Evolutionary conservation across 2,797 vertebrate species (phyloP), one percentile per base, ranked within the genome.

Genomic region (Pipistrellus nathusii): DNA sequence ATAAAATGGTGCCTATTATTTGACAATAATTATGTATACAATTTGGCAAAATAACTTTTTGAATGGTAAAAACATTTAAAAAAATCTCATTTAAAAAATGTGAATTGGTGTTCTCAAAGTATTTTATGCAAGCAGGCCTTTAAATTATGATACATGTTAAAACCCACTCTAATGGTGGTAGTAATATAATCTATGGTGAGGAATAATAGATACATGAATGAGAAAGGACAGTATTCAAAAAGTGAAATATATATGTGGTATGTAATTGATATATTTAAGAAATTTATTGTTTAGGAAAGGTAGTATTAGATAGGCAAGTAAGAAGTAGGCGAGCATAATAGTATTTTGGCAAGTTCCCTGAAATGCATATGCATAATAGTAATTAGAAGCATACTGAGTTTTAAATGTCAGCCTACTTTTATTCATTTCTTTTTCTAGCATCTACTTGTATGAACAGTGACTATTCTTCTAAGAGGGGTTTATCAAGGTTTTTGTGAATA

Each of bases 381-480:
- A 92, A 92, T 95, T 92, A 86, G 78, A 94, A 44, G 51, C 55
- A 48, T 83, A 86, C 59, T 90, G 91, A 86, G 46, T 95, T 96
- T 93, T 89, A 93, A 96, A 95, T 94, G 87, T 93, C 92, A 96
- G 71, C 86, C 84, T 94, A 51, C 76, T 95, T 96, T 96, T 90
- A 95, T 90, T 96, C 69, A 95, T 35, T 94, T 88, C 57, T 51
- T 94, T 93, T 85, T 77, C 32, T 81, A 66, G 11, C 59, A 75
- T 92, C 75, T 84, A 14, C 92, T 85, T 96, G 53, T 95, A 88
- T 93, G 83, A 94, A 93, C 32, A 71, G 35, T 91, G 59, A 87
- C 81, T 94, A 32, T 92, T 93, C 38, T 81, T 90, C 75, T 90
- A 44, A 94, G 94, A 44, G 27, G 25, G 64, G 27, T 73, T 96